Evolutionary conservation across 2,113 vertebrate genomes (phyloP).

Genomic region (Morone saxatilis): DNA sequence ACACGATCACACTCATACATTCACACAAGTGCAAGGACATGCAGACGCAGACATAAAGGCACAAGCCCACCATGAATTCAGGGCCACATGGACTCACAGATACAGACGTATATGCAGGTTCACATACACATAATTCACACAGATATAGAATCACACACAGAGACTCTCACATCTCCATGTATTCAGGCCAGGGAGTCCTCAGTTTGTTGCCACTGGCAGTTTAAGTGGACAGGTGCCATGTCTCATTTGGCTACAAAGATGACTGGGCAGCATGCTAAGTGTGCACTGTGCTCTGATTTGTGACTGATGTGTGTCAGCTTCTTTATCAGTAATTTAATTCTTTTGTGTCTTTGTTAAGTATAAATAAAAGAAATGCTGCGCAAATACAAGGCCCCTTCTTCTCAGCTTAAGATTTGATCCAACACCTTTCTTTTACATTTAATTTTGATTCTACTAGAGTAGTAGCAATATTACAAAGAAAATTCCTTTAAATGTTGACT

Average conservation of each 20-base stretch:
- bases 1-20: conserved; percentile 50
- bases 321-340: not conserved
- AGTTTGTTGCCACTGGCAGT: conserved; percentile 30
- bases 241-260: conserved; percentile 48
- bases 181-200: not conserved
- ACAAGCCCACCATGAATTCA: conserved; percentile 17
- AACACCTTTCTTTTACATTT: not conserved
- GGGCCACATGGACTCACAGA: conserved; percentile 9
- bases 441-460: not conserved
- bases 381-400: not conserved
- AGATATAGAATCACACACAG: not conserved
- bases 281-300: conserved; percentile 21
- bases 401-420: not conserved
- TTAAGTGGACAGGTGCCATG: conserved; percentile 47
- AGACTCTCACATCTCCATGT: not conserved
- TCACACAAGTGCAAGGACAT: conserved; percentile 72
- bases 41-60: conserved; percentile 40
- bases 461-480: not conserved
- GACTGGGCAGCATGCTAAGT: conserved; percentile 26
- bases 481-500: not conserved
- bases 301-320: conserved; percentile 35
- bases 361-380: not conserved
- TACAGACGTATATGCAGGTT: not conserved
- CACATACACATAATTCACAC: not conserved
- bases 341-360: not conserved